Base-by-base conservation (phyloP, 2,797 vertebrate genomes). In the Eurystomus glaucurus region DNA sequence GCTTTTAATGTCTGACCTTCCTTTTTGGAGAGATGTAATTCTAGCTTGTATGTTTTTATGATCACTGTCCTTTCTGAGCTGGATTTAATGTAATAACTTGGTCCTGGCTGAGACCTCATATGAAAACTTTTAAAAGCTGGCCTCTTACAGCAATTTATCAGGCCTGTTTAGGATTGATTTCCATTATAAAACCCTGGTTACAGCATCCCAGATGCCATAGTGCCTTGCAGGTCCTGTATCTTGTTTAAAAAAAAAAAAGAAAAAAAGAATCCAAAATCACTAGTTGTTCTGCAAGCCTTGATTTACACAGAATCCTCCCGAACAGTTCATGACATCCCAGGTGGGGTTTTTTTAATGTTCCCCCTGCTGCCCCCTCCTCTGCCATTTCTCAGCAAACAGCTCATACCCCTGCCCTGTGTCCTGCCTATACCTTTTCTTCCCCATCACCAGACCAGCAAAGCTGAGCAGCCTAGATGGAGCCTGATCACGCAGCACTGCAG, bases 141-240 rank as follows among this genome's bases (percentile, higher is more conserved):
- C n/a, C 29, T 83, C 71, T 75, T 80, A 50, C 26, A 70, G 68
- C 8, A 6, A 93, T 96, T 91, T 94, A 78, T 91, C 90, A 72
- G 74, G 75, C 84, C 79, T 55, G 10, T 72, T 97, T 91, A 78
- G 84, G 50, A 93, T 94, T 95, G 78, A 94, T 96, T 95, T 95
- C 86, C 46, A 41, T 93, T 83, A 71, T 81, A 88, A 96, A 93
- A 48, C 35, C 45, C n/a, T 85, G 20, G 57, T 93, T 94, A 71
- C 68, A 65, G 50, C 81, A 85, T 91, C 69, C 64, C 52, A 71
- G 66, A 43, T 90, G 68, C 61, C 57, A n/a, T 10, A 10, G 22
- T 85, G 68, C 68, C 75, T 89, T 88, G 52, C 2, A 4, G 57
- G 75, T 92, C 85, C 55, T 95, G 1, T 61, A 61, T 87, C 37